A percentile compares a stretch with the other conserved stretches of the same genome.
Evolutionary conservation across 2,797 vertebrate species (phyloP).

Genomic region (Astyanax mexicanus): DNA sequence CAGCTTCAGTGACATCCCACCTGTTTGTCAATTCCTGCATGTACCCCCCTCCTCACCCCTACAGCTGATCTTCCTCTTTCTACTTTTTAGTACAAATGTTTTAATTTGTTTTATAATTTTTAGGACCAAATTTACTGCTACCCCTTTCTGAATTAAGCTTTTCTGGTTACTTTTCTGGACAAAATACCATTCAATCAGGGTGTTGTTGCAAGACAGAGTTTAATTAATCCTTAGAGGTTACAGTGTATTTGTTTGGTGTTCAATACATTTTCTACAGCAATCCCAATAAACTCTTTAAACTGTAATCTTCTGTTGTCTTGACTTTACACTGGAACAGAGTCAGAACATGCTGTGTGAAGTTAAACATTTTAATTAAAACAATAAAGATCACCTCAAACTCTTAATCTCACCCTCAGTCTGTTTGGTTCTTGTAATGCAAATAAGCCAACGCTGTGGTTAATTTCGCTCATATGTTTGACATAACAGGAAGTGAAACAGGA

Average conservation of each 20-base stretch:
- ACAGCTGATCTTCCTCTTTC: neutral
- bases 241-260: conserved; percentile 16
- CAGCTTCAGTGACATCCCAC: neutral
- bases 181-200: neutral
- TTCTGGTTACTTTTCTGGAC: neutral
- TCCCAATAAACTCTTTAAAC: conserved; percentile 52
- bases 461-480: neutral
- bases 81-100: neutral
- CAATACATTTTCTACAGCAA: conserved; percentile 48
- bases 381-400: no score
- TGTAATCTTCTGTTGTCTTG: no score
- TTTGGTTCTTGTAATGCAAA: neutral
- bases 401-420: neutral
- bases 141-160: neutral
- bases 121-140: conserved; percentile 5
- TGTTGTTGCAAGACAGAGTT: neutral
- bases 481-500: neutral
- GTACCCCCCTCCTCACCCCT: neutral
- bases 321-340: neutral
- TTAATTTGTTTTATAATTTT: neutral
- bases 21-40: neutral
- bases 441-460: neutral
- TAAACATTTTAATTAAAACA: no score
- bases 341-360: neutral
- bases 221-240: neutral